Conservation (phyloP, 2,888 invertebrate species). For the Aphodius granarius region DNA sequence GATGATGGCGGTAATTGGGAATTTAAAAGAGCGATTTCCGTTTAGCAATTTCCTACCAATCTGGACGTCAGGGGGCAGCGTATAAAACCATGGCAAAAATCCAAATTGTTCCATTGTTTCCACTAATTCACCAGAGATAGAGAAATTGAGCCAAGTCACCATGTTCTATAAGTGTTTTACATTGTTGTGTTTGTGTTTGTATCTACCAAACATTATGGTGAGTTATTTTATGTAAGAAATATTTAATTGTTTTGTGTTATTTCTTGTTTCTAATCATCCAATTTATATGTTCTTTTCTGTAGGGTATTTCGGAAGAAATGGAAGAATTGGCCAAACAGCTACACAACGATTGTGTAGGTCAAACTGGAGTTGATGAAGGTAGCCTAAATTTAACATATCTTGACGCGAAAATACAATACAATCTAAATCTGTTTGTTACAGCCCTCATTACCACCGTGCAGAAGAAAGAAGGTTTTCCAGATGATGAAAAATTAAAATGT, state of each 20-base stretch:
- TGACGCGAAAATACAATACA: too few species aligned
- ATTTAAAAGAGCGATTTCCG: not conserved
- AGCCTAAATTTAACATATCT: slow-evolving; percentile 18
- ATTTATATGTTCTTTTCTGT: not conserved
- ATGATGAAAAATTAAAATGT: slow-evolving; percentile 48
- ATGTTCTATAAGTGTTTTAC: not conserved
- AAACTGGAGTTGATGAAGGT: slow-evolving; percentile 51
- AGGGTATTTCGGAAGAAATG: slow-evolving; percentile 44
- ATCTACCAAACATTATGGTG: not conserved
- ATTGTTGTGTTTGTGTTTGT: not conserved
- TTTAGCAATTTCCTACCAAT: not conserved
- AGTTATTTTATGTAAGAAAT: too few species aligned
- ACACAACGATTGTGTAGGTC: slow-evolving; percentile 49
- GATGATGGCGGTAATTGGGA: not conserved
- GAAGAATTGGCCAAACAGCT: slow-evolving; percentile 47
- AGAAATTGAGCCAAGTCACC: not conserved
- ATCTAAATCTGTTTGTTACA: too few species aligned
- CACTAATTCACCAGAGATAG: not conserved
- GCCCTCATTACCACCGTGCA: slow-evolving; percentile 40
- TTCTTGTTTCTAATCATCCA: not conserved
- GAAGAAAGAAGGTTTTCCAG: slow-evolving; percentile 47
- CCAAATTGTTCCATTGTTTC: not conserved
- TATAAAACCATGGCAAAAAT: not conserved
- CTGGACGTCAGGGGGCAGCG: not conserved
- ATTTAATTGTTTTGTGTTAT: too few species aligned